These are phyloP conservation scores for Pyrrhosoma nymphula DNA, from an alignment of 2,888 invertebrate genomes.

Conservation along the genomic window DNA sequence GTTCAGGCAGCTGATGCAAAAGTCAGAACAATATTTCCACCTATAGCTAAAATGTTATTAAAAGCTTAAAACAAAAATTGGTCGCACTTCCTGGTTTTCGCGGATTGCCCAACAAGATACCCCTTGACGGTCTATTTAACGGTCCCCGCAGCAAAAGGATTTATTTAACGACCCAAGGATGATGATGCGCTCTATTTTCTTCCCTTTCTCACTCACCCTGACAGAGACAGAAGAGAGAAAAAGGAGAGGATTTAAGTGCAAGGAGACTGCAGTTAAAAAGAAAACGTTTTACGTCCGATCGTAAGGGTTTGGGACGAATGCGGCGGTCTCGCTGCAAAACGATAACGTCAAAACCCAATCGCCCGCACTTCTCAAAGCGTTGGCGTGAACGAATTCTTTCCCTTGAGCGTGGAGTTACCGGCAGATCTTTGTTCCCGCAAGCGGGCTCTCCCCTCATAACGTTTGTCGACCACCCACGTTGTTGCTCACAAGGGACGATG, in stretches of 20 bases:
- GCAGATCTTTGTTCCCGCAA: not conserved
- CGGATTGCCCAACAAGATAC: not conserved
- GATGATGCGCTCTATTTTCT: not conserved
- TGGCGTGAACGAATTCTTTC: not conserved
- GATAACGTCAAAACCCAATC: not conserved
- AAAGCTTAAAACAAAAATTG: too few relatives aligned
- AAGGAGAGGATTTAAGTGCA: not conserved
- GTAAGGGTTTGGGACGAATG: not conserved
- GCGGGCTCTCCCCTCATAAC: not conserved
- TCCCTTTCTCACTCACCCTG: not conserved
- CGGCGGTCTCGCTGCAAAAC: not conserved
- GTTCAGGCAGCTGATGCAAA: too few relatives aligned
- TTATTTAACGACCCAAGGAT: not conserved
- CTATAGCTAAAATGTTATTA: too few relatives aligned
- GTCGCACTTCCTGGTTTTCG: not conserved
- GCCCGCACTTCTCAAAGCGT: not conserved
- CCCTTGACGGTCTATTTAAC: not conserved
- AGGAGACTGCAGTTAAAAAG: too few relatives aligned
- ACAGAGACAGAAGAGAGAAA: not conserved
- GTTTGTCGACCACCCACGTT: not conserved
- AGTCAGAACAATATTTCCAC: too few relatives aligned
- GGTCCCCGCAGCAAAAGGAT: not conserved
- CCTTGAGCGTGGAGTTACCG: not conserved
- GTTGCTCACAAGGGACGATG: not conserved
- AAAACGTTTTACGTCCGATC: not conserved